Base-by-base conservation (phyloP, 1,140 invertebrate species). In the Panagrolaimus sp. region DNA sequence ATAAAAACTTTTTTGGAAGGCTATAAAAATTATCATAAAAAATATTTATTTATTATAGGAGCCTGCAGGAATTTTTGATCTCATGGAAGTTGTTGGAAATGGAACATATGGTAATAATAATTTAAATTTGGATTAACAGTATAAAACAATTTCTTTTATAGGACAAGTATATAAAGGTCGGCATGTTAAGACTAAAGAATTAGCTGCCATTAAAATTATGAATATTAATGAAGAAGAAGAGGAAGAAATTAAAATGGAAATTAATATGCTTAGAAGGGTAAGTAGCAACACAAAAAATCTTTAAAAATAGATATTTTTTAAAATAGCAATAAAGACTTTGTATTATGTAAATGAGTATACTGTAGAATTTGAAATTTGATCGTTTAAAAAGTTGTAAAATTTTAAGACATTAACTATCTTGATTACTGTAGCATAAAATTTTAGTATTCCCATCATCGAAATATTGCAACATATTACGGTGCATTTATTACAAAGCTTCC, bases 51-150 rank as follows among this genome's bases (percentile, higher is more conserved):
- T 38, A 51, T 48, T 43, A 69, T 82, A 97, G 93, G 96, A 99
- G 87, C 96, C 96, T 76, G 93, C 94, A 85, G 96, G 96, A 76
- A 97, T 99, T 83, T 98, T 99, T 87, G 95, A 99, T 84, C 87
- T 98, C 67, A 98, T 99, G 83, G 96, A 99, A 89, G 95, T 99
- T 53, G 96, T 99, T 68, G 96, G 96, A 84, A 98, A 97, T 93
- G 96, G 96, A 83, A 99, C 96, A 25, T 99, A 99, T 87, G 96
- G 96, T 74, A n/a, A n/a, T n/a, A n/a, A n/a, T 95, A 98, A 88
- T 96, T 99, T 67, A 99, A 98, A 83, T 98, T 98, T 7, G 31
- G 7, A 7, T 38, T 38, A 3, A 67, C 63, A 23, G 2, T 20
- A 3, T 67, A 13, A 45, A 23, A n/a, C 1, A 25, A 65, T 66